Percentiles rank a stretch among this genome's conserved stretches.
These are phyloP conservation scores for Donacobius atricapilla DNA, from an alignment of 2,113 vertebrate species.

Conservation along the genomic window DNA sequence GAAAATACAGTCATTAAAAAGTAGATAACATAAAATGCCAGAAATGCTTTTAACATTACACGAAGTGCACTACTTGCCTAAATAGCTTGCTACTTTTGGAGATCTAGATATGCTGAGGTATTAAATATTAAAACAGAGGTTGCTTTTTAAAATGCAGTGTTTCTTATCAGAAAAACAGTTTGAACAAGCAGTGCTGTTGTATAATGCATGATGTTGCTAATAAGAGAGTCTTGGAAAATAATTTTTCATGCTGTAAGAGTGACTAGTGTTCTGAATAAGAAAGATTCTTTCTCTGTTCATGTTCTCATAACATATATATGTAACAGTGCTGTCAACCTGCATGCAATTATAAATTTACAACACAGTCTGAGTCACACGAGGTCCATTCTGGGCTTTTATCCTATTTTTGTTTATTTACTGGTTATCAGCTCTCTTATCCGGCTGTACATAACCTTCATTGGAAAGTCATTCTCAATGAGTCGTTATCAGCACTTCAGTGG, in stretches of 20 bases:
- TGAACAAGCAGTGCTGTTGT: constrained; percentile 74
- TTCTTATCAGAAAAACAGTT: constrained; percentile 76
- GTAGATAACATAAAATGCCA: constrained; percentile 80
- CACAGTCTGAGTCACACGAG: neutral
- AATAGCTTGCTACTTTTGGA: constrained; percentile 78
- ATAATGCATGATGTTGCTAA: constrained; percentile 77
- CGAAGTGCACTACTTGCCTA: constrained; percentile 74
- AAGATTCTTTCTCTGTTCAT: constrained; percentile 15
- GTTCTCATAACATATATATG: constrained; percentile 24
- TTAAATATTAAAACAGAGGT: constrained; percentile 82
- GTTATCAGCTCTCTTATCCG: neutral
- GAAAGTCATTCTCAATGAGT: constrained; percentile 14
- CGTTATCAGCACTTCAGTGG: neutral
- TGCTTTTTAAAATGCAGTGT: constrained; percentile 78
- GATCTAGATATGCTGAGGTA: constrained; percentile 72
- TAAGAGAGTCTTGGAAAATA: constrained; percentile 71
- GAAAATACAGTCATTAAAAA: constrained; percentile 82
- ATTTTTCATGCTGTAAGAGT: constrained; percentile 64
- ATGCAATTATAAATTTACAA: neutral
- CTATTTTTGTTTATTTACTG: neutral
- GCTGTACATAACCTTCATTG: neutral
- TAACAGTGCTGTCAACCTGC: neutral
- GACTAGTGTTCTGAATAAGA: constrained; percentile 45
- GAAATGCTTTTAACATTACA: constrained; percentile 81
- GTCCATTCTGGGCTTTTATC: neutral